phyloP scores from a whole-genome alignment of 1,140 invertebrate genomes.

The Heterodera schachtii region DNA sequence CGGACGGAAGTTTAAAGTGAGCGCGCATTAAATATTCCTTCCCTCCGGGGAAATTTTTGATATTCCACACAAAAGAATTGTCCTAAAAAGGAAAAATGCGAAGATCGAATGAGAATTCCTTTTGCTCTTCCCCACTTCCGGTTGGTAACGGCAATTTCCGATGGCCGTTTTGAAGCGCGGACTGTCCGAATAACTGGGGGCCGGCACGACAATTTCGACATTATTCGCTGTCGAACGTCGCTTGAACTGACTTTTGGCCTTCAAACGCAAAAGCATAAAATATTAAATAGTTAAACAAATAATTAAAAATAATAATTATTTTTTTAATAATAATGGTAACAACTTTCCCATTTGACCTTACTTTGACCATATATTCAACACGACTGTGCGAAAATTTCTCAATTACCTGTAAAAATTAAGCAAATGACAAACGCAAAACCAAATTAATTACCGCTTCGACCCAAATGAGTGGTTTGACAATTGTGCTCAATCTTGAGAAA shows the following conservation, averaged over 20 bases:
- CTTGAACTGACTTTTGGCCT: conserved; percentile 97
- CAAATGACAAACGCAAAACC: not conserved
- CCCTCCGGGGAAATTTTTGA: conserved; percentile 93
- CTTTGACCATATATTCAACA: conserved; percentile 98
- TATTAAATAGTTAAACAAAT: not conserved
- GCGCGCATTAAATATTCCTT: conserved; percentile 99
- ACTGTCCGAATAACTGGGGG: conserved; percentile 94
- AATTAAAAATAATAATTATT: conserved; percentile 13
- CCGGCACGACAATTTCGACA: conserved; percentile 98
- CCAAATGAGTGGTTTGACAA: conserved; percentile 97
- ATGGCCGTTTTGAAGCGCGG: conserved; percentile 98
- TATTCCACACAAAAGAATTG: conserved; percentile 98
- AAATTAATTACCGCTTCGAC: conserved; percentile 81
- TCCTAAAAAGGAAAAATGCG: conserved; percentile 72
- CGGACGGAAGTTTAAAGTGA: conserved; percentile 96
- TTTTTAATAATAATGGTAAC: not conserved
- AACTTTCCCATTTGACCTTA: conserved; percentile 41
- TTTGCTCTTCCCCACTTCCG: conserved; percentile 9
- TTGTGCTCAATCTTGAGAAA: conserved; percentile 73
- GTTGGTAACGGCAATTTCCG: conserved; percentile 83
- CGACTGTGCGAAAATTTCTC: conserved; percentile 96
- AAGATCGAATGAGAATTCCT: conserved; percentile 74
- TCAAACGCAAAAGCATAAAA: conserved; percentile 12
- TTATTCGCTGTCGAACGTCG: conserved; percentile 96
- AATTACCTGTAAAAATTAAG: conserved; percentile 72